Evolutionary conservation across 2,888 invertebrate genomes (phyloP), one percentile per base, ranked within the genome.

Genomic region (Coleophora flavipennella): DNA sequence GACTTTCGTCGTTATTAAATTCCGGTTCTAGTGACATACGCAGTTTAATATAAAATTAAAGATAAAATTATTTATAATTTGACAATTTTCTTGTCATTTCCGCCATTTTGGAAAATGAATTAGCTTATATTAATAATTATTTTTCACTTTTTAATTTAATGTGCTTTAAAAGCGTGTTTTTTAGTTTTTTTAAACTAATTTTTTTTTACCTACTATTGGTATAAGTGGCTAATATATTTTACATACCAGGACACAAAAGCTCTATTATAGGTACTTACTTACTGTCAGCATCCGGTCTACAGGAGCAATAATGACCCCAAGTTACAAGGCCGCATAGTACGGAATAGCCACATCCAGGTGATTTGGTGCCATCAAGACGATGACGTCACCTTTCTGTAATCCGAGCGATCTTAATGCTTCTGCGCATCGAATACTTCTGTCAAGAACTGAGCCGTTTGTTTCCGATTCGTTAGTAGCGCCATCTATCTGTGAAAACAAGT

Each of bases 311-410:
- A 56, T 56, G 0, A 73, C 63, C 0, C 87, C 86, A 4, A 83
- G 55, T 45, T 77, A 86, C 8, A 84, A 51, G 0, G 80, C 70
- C 1, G 86, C 85, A 34, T 86, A 73, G 36, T 81, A 67, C 0
- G 87, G 85, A 35, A 86, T 68, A 3, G 68, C 55, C 12, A 76
- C 48, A 42, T 87, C 73, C n/a, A 84, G 46, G 37, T 79, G 78
- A 46, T 79, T 86, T 0, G 76, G 71, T 3, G 75, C 80, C 70
- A 86, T 86, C 2, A 86, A 49, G 0, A 73, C 49, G 14, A 87
- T 59, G 1, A 86, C 71, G 42, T 86, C 87, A 2, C 78, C 72
- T 2, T 53, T 49, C 33, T 59, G 49, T 4, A 86, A 42, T 1
- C 81, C 84, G 13, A 72, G 43, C 34, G 59, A 66, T 36, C 51